A percentile compares a stretch with the other conserved stretches of the same genome.
phyloP scores from a whole-genome alignment of 2,797 vertebrate species.

The Ctenosaura bakeri region DNA sequence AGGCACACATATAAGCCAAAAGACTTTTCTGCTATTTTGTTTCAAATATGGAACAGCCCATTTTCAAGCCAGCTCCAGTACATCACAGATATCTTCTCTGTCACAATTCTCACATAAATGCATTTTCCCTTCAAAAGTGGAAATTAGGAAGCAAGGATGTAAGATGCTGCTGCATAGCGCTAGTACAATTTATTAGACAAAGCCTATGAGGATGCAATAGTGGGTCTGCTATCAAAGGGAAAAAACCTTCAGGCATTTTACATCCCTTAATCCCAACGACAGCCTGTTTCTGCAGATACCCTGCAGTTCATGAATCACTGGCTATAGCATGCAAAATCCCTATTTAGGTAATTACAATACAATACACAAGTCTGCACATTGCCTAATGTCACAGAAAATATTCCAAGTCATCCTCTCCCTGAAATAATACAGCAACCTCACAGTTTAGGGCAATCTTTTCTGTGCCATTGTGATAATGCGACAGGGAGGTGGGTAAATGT shows the following conservation, averaged over 20 bases:
- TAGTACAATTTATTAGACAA: conserved; percentile 68
- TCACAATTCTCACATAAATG: conserved; percentile 39
- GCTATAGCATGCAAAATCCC: conserved; percentile 77
- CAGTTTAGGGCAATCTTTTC: conserved; percentile 45
- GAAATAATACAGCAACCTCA: conserved; percentile 34
- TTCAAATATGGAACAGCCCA: neutral
- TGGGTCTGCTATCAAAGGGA: conserved; percentile 67
- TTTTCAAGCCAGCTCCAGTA: conserved; percentile 14
- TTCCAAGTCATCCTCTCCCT: conserved; percentile 63
- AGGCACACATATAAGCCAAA: neutral
- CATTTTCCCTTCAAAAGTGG: conserved; percentile 63
- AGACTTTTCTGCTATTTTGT: neutral
- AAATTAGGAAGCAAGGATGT: conserved; percentile 56
- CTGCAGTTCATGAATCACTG: conserved; percentile 77
- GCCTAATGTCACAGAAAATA: conserved; percentile 71
- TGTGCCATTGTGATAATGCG: conserved; percentile 26
- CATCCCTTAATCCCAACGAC: conserved; percentile 73
- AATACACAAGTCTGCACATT: conserved; percentile 75
- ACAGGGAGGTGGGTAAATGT: conserved; percentile 23
- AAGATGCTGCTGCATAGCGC: conserved; percentile 64
- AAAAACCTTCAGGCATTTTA: conserved; percentile 76
- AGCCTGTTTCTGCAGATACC: conserved; percentile 69
- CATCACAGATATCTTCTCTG: conserved; percentile 1
- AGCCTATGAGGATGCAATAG: conserved; percentile 56
- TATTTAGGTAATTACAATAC: conserved; percentile 78